Evolutionary conservation across 2,888 invertebrate species (phyloP), one percentile per base, ranked within the genome.

Genomic region (Drosophila diplacantha): DNA sequence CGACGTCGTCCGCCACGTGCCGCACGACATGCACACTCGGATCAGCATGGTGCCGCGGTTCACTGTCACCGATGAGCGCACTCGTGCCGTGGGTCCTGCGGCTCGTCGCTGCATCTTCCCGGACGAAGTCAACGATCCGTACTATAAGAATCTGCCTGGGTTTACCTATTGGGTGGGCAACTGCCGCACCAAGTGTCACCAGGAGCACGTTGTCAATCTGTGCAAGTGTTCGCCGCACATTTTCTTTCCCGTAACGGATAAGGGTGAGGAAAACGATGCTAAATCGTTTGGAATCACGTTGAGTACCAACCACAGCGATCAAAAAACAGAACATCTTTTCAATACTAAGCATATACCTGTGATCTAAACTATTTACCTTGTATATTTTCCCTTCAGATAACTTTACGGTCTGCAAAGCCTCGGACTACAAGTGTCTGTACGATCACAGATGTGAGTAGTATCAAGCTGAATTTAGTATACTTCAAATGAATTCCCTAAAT

Each of bases 171-270:
- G 85, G 78, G 75, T 79, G 4, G 74, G 75, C 9, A 88, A 88
- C 59, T 88, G 88, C 55, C 77, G 83, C 14, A 74, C 79, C 16
- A 81, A 83, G 52, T 88, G 88, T 55, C 87, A 87, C 35, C 87
- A 88, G 70, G 83, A 85, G 20, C 77, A 87, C 58, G 67, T 83
- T 6, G 31, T 85, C 2, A 56, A 79, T 1, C 64, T 74, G 26
- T 88, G 88, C 61, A 81, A 84, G 6, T 88, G 88, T 52, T 85
- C 84, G 2, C 70, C 87, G 5, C 74, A 76, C 14, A 53, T 85
- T 6, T 71, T 87, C 12, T 87, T 86, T 75, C 87, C 88, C 4
- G 54, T 58, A 11, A 73, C 59, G 16, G 46, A 55, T 32, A 49
- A 72, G n/a, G 86, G 81, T 84, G 16, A 61, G 56, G 53, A 7